Evolutionary conservation across 2,888 invertebrate species (phyloP).

Genomic region (Hirtodrosophila histrioides): DNA sequence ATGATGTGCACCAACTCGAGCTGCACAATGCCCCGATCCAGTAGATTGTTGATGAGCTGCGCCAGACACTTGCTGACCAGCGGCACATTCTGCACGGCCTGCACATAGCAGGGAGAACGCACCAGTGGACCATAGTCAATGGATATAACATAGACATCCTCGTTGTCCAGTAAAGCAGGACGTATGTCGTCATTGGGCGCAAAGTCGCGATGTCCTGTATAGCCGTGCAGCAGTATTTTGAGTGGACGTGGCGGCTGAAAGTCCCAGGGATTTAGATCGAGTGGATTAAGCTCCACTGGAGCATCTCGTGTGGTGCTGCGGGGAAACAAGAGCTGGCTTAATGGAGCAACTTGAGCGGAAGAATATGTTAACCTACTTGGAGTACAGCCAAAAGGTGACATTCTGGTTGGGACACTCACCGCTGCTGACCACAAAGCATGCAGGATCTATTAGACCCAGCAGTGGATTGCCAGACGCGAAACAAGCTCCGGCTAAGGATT

Average conservation of each 20-base stretch:
- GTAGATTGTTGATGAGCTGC: slow-evolving; percentile 86
- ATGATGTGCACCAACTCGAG: slow-evolving; percentile 86
- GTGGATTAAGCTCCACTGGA: slow-evolving; percentile 85
- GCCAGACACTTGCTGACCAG: slow-evolving; percentile 87
- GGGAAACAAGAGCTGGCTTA: not conserved
- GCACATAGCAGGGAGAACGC: slow-evolving; percentile 86
- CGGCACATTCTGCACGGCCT: slow-evolving; percentile 86
- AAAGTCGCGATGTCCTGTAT: slow-evolving; percentile 87
- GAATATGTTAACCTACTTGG: slow-evolving; percentile 84
- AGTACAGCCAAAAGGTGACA: slow-evolving; percentile 88
- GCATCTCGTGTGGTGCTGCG: slow-evolving; percentile 77
- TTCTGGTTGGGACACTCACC: slow-evolving; percentile 86
- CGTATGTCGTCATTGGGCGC: slow-evolving; percentile 87
- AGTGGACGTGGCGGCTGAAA: slow-evolving; percentile 84
- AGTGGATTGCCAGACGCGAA: slow-evolving; percentile 53
- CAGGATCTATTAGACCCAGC: slow-evolving; percentile 65
- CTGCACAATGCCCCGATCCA: slow-evolving; percentile 83
- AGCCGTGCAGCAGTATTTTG: slow-evolving; percentile 88
- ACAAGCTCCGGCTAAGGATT: slow-evolving; percentile 24
- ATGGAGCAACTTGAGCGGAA: rapidly evolving
- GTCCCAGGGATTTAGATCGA: slow-evolving; percentile 64
- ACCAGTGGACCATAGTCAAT: slow-evolving; percentile 87
- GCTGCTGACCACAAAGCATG: slow-evolving; percentile 48
- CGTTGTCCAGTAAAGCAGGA: slow-evolving; percentile 86
- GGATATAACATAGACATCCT: slow-evolving; percentile 87